Conservation (phyloP, 2,888 invertebrate species). For the Malacosoma neustria region DNA sequence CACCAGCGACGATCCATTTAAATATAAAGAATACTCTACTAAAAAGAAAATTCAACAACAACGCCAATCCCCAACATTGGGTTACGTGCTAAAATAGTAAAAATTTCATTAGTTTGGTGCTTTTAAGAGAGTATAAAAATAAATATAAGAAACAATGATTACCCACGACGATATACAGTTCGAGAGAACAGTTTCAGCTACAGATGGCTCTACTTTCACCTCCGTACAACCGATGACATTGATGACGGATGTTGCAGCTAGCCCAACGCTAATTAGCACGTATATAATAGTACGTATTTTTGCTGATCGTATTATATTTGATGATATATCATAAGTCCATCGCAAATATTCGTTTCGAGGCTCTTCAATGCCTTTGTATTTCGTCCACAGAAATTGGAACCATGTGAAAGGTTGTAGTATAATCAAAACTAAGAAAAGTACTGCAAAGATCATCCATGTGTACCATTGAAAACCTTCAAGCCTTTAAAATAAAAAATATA, state of each 20-base stretch:
- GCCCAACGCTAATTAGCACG: conserved; percentile 77
- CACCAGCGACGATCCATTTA: conserved; percentile 82
- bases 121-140: conserved; percentile 2
- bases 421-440: conserved; percentile 38
- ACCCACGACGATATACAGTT: conserved; percentile 70
- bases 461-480: conserved; percentile 43
- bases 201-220: conserved; percentile 26
- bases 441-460: conserved; percentile 32
- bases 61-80: conserved; percentile 78
- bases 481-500: conserved; percentile 30
- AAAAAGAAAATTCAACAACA: conserved; percentile 86
- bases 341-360: conserved; percentile 71
- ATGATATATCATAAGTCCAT: conserved; percentile 76
- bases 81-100: conserved; percentile 81
- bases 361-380: conserved; percentile 61
- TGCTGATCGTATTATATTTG: conserved; percentile 77
- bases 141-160: conserved; percentile 25
- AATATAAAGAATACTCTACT: conserved; percentile 88
- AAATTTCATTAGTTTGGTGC: conserved; percentile 2
- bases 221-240: conserved; percentile 73
- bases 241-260: conserved; percentile 78
- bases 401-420: conserved; percentile 81
- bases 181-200: conserved; percentile 37
- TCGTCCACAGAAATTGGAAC: conserved; percentile 83
- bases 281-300: conserved; percentile 79